These are phyloP conservation scores for Phaedon cochleariae DNA, from an alignment of 2,888 invertebrate genomes.

Conservation along the genomic window DNA sequence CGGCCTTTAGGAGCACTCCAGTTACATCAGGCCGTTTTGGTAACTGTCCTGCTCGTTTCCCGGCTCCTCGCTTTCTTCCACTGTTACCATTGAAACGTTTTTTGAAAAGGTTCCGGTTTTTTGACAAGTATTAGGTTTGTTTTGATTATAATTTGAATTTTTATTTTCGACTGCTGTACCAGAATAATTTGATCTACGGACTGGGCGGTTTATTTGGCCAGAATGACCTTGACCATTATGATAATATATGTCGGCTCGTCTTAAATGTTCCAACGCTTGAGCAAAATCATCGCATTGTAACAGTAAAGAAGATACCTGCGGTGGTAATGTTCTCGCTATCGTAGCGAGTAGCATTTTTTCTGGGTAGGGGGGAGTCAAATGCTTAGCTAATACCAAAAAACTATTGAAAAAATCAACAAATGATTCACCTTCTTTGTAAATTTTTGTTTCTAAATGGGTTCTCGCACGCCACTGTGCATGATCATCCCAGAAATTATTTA, in stretches of 20 bases:
- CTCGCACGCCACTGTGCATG: not conserved
- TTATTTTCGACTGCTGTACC: not conserved
- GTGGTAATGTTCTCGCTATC: not conserved
- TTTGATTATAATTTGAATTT: not conserved
- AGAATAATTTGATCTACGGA: not conserved
- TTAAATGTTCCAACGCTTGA: not conserved
- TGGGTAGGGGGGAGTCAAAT: no score
- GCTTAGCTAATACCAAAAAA: not conserved
- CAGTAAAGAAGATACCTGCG: not conserved
- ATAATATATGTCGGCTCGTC: not conserved
- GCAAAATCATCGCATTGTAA: not conserved
- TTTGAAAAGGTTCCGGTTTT: not conserved
- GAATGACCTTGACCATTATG: not conserved
- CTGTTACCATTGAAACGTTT: not conserved
- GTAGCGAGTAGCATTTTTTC: not conserved
- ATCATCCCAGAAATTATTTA: not conserved
- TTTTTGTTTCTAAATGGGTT: not conserved
- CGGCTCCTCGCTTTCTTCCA: not conserved
- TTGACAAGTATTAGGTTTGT: not conserved
- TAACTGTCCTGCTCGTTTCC: constrained; percentile 2
- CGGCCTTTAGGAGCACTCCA: not conserved
- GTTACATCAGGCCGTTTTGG: not conserved
- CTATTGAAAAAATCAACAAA: not conserved
- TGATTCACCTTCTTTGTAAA: not conserved
- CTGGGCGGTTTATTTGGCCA: not conserved